phyloP scores from a whole-genome alignment of 2,113 vertebrate species.

The Pongo pygmaeus region DNA sequence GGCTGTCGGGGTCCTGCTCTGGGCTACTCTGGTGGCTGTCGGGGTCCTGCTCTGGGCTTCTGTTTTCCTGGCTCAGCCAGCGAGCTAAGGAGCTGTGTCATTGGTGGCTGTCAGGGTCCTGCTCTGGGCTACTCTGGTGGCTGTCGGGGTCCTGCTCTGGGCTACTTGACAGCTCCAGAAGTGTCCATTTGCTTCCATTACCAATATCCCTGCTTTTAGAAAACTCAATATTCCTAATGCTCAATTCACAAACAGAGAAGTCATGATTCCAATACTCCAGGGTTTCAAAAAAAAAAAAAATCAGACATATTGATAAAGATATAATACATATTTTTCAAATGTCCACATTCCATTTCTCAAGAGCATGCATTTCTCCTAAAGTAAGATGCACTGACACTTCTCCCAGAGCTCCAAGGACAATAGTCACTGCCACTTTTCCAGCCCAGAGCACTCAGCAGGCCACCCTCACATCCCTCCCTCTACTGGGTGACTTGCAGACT shows the following conservation, averaged over 20 bases:
- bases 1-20: neutral
- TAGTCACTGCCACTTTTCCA: neutral
- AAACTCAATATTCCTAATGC: neutral
- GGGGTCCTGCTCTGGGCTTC: neutral
- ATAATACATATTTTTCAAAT: neutral
- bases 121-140: no score
- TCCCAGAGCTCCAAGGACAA: neutral
- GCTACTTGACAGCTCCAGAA: neutral
- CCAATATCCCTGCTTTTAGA: neutral
- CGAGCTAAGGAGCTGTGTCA: accelerated
- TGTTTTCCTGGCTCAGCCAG: neutral
- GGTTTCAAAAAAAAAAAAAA: neutral
- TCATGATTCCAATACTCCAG: neutral
- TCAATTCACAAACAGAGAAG: neutral
- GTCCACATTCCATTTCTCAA: neutral
- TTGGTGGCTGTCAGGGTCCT: neutral
- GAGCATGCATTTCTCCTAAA: neutral
- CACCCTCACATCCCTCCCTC: neutral
- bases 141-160: neutral
- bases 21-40: neutral
- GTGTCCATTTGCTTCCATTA: neutral
- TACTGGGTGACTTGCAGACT: neutral
- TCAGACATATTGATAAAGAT: neutral
- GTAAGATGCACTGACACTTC: neutral
- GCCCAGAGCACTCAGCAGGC: neutral